Evolutionary conservation across 1,140 invertebrate genomes (phyloP).

Genomic region (Achroia grisella): DNA sequence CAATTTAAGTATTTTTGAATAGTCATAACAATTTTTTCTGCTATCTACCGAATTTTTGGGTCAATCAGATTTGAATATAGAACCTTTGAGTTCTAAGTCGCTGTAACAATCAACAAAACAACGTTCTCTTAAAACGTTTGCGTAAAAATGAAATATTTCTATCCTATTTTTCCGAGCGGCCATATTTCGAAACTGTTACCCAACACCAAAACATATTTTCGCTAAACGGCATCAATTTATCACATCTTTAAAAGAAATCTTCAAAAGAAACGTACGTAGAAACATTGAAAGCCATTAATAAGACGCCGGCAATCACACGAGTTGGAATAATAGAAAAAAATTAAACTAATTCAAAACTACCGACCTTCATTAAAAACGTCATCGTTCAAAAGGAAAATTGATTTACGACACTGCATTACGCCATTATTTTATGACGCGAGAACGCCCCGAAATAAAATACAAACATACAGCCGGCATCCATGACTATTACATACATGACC

Average conservation of each 20-base stretch:
- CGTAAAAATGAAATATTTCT: too few relatives aligned
- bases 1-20: too few relatives aligned
- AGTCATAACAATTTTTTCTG: too few relatives aligned
- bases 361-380: slow-evolving; percentile 59
- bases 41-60: too few relatives aligned
- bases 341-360: slow-evolving; percentile 58
- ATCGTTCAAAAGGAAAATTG: slow-evolving; percentile 63
- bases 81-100: too few relatives aligned
- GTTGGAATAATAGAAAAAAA: slow-evolving; percentile 27
- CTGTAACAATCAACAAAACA: too few relatives aligned
- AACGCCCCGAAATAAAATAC: slow-evolving; percentile 70
- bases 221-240: too few relatives aligned
- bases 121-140: too few relatives aligned
- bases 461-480: slow-evolving; percentile 68
- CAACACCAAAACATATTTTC: too few relatives aligned
- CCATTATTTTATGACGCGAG: slow-evolving; percentile 70
- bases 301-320: slow-evolving; percentile 29
- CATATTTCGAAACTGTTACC: too few relatives aligned
- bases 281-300: slow-evolving; percentile 21
- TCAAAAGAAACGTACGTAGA: slow-evolving; percentile 1
- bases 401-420: slow-evolving; percentile 67
- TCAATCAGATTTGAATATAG: too few relatives aligned
- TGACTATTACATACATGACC: slow-evolving; percentile 58
- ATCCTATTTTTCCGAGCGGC: neutral
- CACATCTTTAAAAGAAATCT: neutral